Conservation (phyloP, 2,797 vertebrate species). For the Tenualosa thibaudeaui region DNA sequence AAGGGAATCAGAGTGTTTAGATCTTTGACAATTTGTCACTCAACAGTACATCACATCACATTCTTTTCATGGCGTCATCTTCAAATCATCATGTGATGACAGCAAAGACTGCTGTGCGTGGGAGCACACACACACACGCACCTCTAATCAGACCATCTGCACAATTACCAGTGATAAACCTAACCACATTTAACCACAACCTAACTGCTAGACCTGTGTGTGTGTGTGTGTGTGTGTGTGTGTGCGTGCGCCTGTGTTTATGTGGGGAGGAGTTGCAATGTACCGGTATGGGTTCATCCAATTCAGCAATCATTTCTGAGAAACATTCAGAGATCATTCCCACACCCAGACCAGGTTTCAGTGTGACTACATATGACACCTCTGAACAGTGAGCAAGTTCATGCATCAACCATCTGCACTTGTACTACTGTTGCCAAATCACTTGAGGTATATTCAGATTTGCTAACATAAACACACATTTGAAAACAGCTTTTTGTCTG, state of each 20-base stretch:
- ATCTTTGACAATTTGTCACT: background rate
- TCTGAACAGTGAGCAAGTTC: no score
- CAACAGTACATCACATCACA: background rate
- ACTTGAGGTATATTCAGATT: no score
- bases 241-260: background rate
- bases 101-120: background rate
- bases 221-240: constrained; percentile 2
- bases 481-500: no score
- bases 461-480: no score
- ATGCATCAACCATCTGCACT: no score
- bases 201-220: background rate
- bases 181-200: background rate
- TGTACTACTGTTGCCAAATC: no score
- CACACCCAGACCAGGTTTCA: no score
- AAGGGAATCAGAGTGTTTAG: background rate
- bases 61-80: background rate
- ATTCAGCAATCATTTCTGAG: background rate
- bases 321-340: no score
- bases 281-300: background rate
- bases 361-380: no score
- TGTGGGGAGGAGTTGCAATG: background rate
- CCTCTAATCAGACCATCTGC: background rate
- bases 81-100: background rate
- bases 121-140: background rate
- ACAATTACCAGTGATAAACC: background rate